These are phyloP conservation scores for Struthidea cinerea DNA, from an alignment of 2,113 vertebrate species.

Conservation along the genomic window DNA sequence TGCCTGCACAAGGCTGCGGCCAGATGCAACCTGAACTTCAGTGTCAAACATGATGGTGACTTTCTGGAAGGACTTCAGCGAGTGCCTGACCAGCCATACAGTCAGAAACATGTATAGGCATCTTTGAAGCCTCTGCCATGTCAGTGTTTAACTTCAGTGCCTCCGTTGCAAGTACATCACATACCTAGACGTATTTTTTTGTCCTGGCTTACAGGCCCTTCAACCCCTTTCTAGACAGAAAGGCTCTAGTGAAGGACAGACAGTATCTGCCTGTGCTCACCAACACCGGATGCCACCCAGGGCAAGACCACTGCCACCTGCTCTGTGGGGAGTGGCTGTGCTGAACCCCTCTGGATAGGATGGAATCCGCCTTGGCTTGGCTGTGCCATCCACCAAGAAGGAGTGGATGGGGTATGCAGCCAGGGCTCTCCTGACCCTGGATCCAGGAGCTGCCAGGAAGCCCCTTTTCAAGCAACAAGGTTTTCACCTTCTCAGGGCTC, in stretches of 20 bases:
- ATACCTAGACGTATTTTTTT: not conserved
- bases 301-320: not conserved
- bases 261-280: not conserved
- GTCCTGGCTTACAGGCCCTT: not conserved
- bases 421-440: not conserved
- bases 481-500: not conserved
- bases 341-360: not conserved
- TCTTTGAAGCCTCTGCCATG: not conserved
- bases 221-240: not conserved
- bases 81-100: not conserved
- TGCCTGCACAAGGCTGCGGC: not conserved
- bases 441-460: not conserved
- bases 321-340: accelerated
- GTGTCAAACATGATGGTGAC: not conserved
- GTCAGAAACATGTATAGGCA: accelerated
- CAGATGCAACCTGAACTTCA: not conserved
- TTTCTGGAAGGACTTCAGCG: not conserved
- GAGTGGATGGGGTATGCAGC: not conserved
- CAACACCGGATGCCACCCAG: not conserved
- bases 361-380: not conserved
- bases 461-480: not conserved
- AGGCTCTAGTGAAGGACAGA: not conserved
- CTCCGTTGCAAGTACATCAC: not conserved
- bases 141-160: not conserved
- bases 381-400: not conserved